These are phyloP conservation scores for Uria aalge DNA, from an alignment of 2,113 vertebrate genomes.

Conservation along the genomic window DNA sequence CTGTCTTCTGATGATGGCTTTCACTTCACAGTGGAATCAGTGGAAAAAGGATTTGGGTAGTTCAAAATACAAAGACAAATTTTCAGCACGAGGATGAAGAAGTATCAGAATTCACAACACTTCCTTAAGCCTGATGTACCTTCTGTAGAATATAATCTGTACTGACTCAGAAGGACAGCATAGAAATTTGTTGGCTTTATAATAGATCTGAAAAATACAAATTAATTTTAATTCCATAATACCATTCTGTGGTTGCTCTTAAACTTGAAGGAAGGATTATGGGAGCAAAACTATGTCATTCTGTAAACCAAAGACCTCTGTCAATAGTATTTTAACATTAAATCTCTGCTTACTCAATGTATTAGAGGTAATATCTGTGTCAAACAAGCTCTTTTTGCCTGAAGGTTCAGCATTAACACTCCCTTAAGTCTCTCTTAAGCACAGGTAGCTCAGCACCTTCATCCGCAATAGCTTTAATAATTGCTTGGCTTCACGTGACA, in stretches of 20 bases:
- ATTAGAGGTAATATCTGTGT: conserved; percentile 54
- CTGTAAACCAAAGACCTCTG: conserved; percentile 44
- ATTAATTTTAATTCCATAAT: conserved; percentile 69
- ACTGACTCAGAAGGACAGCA: not conserved
- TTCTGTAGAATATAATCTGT: conserved; percentile 2
- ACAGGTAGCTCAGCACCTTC: not conserved
- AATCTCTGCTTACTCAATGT: conserved; percentile 51
- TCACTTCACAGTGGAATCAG: not conserved
- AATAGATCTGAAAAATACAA: conserved; percentile 42
- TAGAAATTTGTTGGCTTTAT: conserved; percentile 51
- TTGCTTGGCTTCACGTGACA: not conserved
- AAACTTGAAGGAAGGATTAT: conserved; percentile 56
- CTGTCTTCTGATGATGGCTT: not conserved
- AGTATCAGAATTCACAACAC: not conserved
- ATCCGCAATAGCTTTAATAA: conserved; percentile 20
- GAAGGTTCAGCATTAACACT: conserved; percentile 55
- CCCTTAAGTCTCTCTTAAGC: conserved; percentile 45
- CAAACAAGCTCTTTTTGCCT: conserved; percentile 59
- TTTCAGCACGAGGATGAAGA: not conserved
- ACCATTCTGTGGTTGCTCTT: conserved; percentile 14
- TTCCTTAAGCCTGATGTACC: not conserved
- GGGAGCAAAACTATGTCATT: conserved; percentile 40
- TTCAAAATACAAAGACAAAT: not conserved
- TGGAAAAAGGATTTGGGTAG: not conserved
- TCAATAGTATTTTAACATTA: conserved; percentile 55